Conservation (phyloP, 2,888 invertebrate species). For the Ennomos erosarius region DNA sequence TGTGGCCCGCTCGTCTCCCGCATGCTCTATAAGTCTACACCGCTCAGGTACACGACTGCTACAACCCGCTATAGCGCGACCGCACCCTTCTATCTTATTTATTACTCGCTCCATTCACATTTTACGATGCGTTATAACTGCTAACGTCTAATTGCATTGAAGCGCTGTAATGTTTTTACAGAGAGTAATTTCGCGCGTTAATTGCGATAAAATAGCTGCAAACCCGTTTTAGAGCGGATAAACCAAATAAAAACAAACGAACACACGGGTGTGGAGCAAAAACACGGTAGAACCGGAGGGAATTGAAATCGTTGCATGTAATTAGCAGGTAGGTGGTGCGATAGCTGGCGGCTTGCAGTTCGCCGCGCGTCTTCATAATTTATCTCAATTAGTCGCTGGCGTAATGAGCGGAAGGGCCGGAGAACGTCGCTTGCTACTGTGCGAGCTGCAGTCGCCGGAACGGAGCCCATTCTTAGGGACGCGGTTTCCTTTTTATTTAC, state of each 20-base stretch:
- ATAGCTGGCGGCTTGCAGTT: conserved; percentile 71
- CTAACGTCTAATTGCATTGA: conserved; percentile 62
- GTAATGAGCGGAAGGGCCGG: conserved; percentile 79
- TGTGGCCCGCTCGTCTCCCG: conserved; percentile 52
- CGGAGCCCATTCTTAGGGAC: conserved; percentile 39
- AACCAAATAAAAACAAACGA: conserved; percentile 57
- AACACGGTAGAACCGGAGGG: conserved; percentile 55
- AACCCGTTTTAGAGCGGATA: conserved; percentile 52
- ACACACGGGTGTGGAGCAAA: conserved; percentile 46
- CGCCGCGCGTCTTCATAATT: conserved; percentile 80
- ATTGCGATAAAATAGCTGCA: conserved; percentile 59
- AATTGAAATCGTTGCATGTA: conserved; percentile 80
- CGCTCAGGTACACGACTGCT: conserved; percentile 27
- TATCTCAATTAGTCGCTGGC: conserved; percentile 79
- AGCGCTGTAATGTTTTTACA: conserved; percentile 51
- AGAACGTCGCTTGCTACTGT: conserved; percentile 47
- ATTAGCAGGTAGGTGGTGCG: conserved; percentile 74
- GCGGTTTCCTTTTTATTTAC: conserved; percentile 44
- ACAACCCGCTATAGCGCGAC: conserved; percentile 33
- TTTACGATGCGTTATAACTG: conserved; percentile 62
- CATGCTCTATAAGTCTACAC: conserved; percentile 44
- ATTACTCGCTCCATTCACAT: conserved; percentile 54
- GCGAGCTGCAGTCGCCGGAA: conserved; percentile 42
- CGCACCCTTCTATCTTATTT: conserved; percentile 50
- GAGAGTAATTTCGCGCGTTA: conserved; percentile 56